Conservation (phyloP, 23 tunicate genomes). For the Styela plicata region DNA sequence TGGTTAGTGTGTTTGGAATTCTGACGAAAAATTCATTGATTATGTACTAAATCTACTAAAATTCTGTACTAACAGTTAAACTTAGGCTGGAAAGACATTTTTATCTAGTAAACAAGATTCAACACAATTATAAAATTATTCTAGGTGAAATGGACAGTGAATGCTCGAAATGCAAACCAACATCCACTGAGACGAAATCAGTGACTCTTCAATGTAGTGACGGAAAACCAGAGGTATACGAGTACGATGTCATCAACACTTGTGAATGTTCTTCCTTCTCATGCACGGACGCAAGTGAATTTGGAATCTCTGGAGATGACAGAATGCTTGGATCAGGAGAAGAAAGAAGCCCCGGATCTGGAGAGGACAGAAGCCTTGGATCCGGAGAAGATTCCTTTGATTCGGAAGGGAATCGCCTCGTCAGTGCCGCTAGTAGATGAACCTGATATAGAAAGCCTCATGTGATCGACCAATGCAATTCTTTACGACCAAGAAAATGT, state of each 20-base stretch:
- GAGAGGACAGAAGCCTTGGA: too few relatives aligned
- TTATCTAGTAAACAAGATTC: too few relatives aligned
- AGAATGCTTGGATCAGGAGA: background rate
- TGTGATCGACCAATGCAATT: background rate
- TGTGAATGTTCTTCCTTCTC: slow-evolving; percentile 30
- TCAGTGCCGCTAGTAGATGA: background rate
- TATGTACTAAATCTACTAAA: too few relatives aligned
- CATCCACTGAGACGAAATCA: slow-evolving; percentile 13
- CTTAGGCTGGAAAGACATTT: too few relatives aligned
- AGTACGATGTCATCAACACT: slow-evolving; percentile 23
- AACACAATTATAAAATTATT: background rate
- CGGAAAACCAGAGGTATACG: slow-evolving; percentile 15
- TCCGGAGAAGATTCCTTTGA: too few relatives aligned
- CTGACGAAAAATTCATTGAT: too few relatives aligned
- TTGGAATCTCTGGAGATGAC: background rate
- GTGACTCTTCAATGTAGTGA: slow-evolving; percentile 27
- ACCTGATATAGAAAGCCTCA: background rate
- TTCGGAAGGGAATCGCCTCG: too few relatives aligned
- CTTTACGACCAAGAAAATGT: background rate
- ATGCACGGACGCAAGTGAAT: background rate
- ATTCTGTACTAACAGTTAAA: too few relatives aligned
- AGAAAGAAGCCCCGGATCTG: background rate
- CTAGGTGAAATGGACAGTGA: slow-evolving; percentile 3
- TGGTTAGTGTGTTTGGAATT: too few relatives aligned
- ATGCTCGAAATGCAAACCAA: slow-evolving; percentile 42